Evolutionary conservation across 2,888 invertebrate genomes (phyloP).

Genomic region (Geophilus truncorum): DNA sequence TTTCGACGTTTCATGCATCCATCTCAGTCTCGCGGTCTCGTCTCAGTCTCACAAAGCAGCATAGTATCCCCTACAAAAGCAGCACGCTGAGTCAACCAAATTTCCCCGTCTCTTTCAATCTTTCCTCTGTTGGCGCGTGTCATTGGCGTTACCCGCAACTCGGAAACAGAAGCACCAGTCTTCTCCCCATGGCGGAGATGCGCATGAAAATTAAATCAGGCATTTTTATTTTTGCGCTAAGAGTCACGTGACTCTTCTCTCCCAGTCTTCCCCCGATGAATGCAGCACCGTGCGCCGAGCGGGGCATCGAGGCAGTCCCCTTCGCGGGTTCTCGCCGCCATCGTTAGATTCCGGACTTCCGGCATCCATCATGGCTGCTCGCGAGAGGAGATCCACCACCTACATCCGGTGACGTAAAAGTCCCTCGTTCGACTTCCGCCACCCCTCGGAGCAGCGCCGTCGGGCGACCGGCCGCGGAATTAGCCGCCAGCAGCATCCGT

Average conservation of each 20-base stretch:
- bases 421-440: neutral
- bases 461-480: slow-evolving; percentile 29
- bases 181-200: slow-evolving; percentile 30
- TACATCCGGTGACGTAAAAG: slow-evolving; percentile 33
- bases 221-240: neutral
- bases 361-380: slow-evolving; percentile 37
- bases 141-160: slow-evolving; percentile 28
- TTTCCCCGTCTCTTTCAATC: neutral
- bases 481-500: slow-evolving; percentile 31
- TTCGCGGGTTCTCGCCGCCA: slow-evolving; percentile 28
- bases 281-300: neutral
- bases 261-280: too few species aligned
- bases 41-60: too few species aligned
- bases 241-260: slow-evolving; percentile 29
- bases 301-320: neutral
- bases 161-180: neutral
- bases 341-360: slow-evolving; percentile 37
- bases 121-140: slow-evolving; percentile 29
- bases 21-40: too few species aligned
- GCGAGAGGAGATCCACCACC: slow-evolving; percentile 33
- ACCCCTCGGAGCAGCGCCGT: slow-evolving; percentile 3
- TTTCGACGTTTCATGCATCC: too few species aligned
- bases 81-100: neutral
- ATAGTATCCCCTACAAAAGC: too few species aligned
- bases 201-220: slow-evolving; percentile 32